phyloP scores from a whole-genome alignment of 2,797 vertebrate species.

The Pterois miles region DNA sequence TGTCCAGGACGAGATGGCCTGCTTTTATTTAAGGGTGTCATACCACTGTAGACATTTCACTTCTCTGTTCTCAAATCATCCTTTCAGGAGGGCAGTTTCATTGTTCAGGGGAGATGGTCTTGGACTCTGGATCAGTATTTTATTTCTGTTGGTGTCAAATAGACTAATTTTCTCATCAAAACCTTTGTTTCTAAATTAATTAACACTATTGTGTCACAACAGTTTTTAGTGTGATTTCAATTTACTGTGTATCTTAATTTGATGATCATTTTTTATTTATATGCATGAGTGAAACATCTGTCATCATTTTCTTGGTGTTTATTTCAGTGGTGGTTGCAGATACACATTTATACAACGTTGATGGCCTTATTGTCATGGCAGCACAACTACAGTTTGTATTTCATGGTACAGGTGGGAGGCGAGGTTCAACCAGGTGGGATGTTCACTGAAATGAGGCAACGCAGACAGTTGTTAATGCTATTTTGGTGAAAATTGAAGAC shows the following conservation, averaged over 20 bases:
- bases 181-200: neutral
- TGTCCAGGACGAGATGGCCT: neutral
- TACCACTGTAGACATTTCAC: neutral
- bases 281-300: no score
- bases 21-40: neutral
- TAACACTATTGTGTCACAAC: no score
- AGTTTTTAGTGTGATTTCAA: neutral
- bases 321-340: no score
- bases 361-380: no score
- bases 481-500: no score
- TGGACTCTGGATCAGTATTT: neutral
- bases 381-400: neutral
- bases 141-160: neutral
- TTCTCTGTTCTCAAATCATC: neutral
- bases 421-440: neutral
- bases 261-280: neutral
- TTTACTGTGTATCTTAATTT: neutral
- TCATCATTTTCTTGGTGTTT: no score
- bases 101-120: neutral
- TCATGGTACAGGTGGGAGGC: neutral
- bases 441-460: neutral
- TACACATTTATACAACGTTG: no score
- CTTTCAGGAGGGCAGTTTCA: neutral
- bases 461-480: fast-evolving
- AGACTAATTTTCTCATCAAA: neutral